Base-by-base conservation (phyloP, 2,888 invertebrate species). In the Archips crataeganus region DNA sequence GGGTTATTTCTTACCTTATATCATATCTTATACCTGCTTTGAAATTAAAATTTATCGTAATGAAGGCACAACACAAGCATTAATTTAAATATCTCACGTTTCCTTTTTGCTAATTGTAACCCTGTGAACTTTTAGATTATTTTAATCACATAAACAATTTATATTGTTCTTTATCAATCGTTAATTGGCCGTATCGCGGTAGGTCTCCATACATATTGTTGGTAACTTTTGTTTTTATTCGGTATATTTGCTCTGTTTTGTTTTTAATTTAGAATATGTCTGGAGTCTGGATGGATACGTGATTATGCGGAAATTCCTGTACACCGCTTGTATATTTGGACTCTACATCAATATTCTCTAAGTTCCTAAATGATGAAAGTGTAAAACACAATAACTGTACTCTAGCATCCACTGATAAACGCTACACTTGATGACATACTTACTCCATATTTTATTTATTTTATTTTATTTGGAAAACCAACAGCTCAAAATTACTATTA, bases 61-160 rank as follows among this genome's bases (percentile, higher is more conserved):
- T 23, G 23, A 23, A 23, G 23, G 23, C 23, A 23, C 23, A 23
- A 23, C 23, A 23, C 23, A 23, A 23, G 23, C 23, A 23, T n/a
- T 11, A 47, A n/a, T n/a, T n/a, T 49, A 49, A 49, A n/a, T 13
- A 45, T 3, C 11, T 10, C 4, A 49, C n/a, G n/a, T 6, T 49
- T n/a, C n/a, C 49, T 49, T 49, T n/a, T n/a, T 49, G 6, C 11
- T 23, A 9, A 54, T 23, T 9, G 15, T 54, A 54, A 54, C 51
- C 51, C 51, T 54, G 51, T 15, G 51, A 54, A 34, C 51, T 15
- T 51, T 62, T 42, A 51, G 61, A 70, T 69, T 62, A 62, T 39
- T 42, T 62, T 62, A 61, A 70, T 70, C 51, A 63, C n/a, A 62
- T 51, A 59, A 60, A 49, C 60, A 66, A 42, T 54, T 51, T 51